Base-by-base conservation (phyloP, 2,113 vertebrate species). In the Peromyscus maniculatus region DNA sequence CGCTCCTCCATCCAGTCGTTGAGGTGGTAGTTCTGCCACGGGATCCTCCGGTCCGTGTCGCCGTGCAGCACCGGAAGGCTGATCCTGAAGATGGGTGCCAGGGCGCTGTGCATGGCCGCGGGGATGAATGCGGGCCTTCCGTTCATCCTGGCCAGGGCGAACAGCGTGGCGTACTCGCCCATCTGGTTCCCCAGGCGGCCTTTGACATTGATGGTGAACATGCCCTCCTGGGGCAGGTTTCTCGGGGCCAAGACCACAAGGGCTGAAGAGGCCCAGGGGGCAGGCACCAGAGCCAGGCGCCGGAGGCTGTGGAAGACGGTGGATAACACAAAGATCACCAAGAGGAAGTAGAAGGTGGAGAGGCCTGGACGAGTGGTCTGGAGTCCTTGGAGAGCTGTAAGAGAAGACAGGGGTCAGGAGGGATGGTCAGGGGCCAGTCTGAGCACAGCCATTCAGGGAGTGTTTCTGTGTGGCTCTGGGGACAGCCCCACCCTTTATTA, bases 151-250 rank as follows among this genome's bases (percentile, higher is more conserved):
- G 98, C 98, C 96, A 98, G 95, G 0, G 98, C 96, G 0, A 98
- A 98, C 5, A 98, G 96, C 0, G 98, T 98, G 93, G 98, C 98
- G 0, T 98, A 98, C 91, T 98, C 52, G 0, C 98, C 98, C 98
- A 98, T 98, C 96, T 98, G 97, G 94, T 98, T 98, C 31, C 98
- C 98, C 66, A 98, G 92, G n/a, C 97, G 97, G 26, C 98, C 98
- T 0, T 7, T 24, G 64, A 94, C 21, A 3, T 96, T 97, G 69
- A 98, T 94, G 7, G 98, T 98, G 96, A 96, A 98, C 90, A 97
- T 26, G 5, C 96, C 97, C 33, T 93, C 77, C 0, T 0, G 0
- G 0, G 94, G 84, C 0, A 82, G 74, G n/a, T 33, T 71, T 31
- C 28, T 0, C 1, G 74, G 59, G 36, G 1, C 28, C 59, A 92